A percentile compares a stretch with the other conserved stretches of the same genome.
phyloP scores from a whole-genome alignment of 2,888 invertebrate genomes.

The Tinea pellionella region DNA sequence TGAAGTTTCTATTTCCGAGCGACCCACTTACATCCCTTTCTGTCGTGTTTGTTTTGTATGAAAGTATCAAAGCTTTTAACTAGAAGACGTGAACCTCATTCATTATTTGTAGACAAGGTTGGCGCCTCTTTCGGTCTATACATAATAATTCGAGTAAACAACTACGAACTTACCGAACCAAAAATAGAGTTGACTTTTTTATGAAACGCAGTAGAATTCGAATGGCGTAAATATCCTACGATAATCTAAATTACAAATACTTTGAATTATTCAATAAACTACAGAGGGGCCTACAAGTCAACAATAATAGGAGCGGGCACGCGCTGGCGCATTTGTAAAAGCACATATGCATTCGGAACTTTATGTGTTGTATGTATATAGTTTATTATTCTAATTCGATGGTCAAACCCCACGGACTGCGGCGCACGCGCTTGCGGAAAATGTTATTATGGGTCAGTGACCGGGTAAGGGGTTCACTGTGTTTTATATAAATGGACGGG shows the following conservation, averaged over 20 bases:
- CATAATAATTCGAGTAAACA: conserved; percentile 4
- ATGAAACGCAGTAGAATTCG: background rate
- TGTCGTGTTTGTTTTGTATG: background rate
- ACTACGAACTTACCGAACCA: background rate
- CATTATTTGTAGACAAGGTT: background rate
- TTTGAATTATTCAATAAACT: conserved; percentile 9
- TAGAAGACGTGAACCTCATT: background rate
- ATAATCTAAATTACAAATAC: conserved; percentile 8
- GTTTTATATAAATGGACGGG: conserved; percentile 21
- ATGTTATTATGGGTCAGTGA: conserved; percentile 45
- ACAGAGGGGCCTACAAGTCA: background rate
- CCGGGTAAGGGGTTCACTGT: conserved; percentile 23
- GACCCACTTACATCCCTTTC: background rate
- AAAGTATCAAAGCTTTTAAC: background rate
- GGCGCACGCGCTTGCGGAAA: conserved; percentile 26
- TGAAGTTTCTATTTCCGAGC: background rate
- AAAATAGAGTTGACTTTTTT: conserved; percentile 4
- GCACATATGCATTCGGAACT: background rate
- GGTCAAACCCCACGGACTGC: conserved; percentile 18
- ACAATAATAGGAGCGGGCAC: conserved; percentile 19
- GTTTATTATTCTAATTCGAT: conserved; percentile 15
- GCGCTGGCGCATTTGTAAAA: conserved; percentile 19
- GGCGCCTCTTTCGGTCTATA: background rate
- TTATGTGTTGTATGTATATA: background rate
- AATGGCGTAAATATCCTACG: background rate